Percentiles rank a stretch among this genome's conserved stretches.
Evolutionary conservation across 2,797 vertebrate species (phyloP).

Genomic region (Enteromius thamalakanensis): DNA sequence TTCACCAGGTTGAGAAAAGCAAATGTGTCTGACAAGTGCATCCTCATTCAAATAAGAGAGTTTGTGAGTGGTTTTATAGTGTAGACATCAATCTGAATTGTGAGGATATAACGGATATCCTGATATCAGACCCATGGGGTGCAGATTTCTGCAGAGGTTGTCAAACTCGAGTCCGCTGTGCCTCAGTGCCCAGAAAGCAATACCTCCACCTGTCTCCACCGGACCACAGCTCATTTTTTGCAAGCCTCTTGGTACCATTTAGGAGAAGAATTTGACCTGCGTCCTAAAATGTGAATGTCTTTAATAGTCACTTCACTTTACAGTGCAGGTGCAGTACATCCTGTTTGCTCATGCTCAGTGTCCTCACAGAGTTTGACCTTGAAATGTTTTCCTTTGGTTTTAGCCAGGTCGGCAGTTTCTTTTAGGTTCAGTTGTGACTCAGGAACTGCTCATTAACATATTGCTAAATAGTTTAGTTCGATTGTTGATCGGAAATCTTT

Average conservation of each 20-base stretch:
- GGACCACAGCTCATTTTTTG: slow-evolving; percentile 21
- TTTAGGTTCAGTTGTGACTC: neutral
- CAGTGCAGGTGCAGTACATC: slow-evolving; percentile 39
- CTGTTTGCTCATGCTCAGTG: slow-evolving; percentile 22
- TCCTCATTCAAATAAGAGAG: neutral
- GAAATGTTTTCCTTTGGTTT: slow-evolving; percentile 28
- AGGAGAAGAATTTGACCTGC: slow-evolving; percentile 13
- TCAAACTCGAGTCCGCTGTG: slow-evolving; percentile 18
- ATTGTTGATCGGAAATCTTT: slow-evolving; percentile 28
- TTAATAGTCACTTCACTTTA: slow-evolving; percentile 5
- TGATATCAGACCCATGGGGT: slow-evolving; percentile 28
- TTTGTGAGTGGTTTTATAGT: neutral
- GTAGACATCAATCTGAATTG: slow-evolving; percentile 6
- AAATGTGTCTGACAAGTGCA: slow-evolving; percentile 8
- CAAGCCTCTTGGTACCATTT: neutral
- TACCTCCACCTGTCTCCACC: slow-evolving; percentile 38
- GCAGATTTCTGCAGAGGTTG: slow-evolving; percentile 38
- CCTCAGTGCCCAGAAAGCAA: slow-evolving; percentile 32
- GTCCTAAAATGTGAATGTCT: slow-evolving; percentile 36
- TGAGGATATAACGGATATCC: slow-evolving; percentile 16
- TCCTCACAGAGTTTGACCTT: slow-evolving; percentile 46
- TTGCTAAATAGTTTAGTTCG: slow-evolving; percentile 3
- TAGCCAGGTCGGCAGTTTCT: neutral
- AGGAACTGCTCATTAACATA: slow-evolving; percentile 31
- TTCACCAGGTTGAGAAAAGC: neutral